phyloP scores from a whole-genome alignment of 2,113 vertebrate genomes.

The Clupea harengus region DNA sequence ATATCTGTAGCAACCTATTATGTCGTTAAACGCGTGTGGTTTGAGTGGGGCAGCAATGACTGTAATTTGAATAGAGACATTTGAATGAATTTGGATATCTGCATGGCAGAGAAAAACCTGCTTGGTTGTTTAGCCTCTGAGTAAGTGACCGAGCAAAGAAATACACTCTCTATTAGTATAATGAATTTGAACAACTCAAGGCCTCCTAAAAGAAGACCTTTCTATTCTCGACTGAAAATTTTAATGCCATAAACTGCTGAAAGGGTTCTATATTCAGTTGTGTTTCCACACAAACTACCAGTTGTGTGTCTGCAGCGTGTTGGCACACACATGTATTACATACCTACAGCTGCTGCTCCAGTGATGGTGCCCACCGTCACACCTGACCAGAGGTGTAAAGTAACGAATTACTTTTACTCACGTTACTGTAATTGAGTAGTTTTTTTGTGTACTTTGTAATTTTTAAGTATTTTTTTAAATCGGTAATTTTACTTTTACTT shows the following conservation, averaged over 20 bases:
- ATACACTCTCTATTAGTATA: background rate
- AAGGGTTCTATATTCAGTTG: background rate
- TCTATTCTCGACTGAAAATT: background rate
- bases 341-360: slow-evolving; percentile 60
- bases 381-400: no score
- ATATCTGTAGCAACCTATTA: background rate
- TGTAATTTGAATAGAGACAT: slow-evolving; percentile 17
- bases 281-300: background rate
- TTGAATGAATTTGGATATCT: slow-evolving; percentile 18
- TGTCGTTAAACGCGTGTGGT: background rate
- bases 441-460: no score
- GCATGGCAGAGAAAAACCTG: background rate
- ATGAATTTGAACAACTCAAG: background rate
- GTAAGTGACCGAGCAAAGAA: background rate
- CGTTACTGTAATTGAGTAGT: no score
- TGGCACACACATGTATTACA: slow-evolving; percentile 9
- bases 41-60: background rate
- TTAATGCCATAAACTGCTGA: background rate
- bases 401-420: no score
- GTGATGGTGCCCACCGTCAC: slow-evolving; percentile 59
- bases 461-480: no score
- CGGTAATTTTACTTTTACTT: no score
- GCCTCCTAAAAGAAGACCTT: background rate
- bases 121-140: background rate
- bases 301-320: slow-evolving; percentile 14